These are phyloP conservation scores for Tachyglossus aculeatus DNA, from an alignment of 2,797 vertebrate genomes.

Conservation along the genomic window DNA sequence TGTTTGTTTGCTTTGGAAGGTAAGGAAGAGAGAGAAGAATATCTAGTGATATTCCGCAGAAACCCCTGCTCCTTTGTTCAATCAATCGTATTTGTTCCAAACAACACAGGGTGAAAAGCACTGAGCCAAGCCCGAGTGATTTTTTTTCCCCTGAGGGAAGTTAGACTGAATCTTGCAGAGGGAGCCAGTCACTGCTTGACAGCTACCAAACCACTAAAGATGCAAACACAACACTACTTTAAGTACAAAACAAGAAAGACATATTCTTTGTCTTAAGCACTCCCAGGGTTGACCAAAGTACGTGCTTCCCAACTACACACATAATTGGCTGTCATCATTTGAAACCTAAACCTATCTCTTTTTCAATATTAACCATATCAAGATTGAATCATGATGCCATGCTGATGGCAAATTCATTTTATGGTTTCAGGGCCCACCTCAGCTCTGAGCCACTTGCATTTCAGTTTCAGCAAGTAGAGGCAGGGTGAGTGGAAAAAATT, in stretches of 20 bases:
- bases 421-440: too few species aligned
- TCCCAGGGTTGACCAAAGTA: not conserved
- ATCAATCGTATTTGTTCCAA: too few species aligned
- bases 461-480: not conserved
- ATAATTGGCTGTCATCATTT: not conserved
- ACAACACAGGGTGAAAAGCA: constrained; percentile 9
- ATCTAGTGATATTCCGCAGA: too few species aligned
- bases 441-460: not conserved
- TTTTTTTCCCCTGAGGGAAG: not conserved
- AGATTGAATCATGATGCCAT: not conserved
- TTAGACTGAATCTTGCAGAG: not conserved
- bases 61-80: too few species aligned
- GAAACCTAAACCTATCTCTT: not conserved
- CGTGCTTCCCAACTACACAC: not conserved
- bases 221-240: not conserved
- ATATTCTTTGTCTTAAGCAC: not conserved
- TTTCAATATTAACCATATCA: not conserved
- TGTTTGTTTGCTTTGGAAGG: too few species aligned
- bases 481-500: not conserved
- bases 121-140: not conserved
- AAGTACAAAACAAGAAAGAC: not conserved
- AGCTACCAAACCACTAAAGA: not conserved
- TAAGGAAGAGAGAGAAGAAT: too few species aligned
- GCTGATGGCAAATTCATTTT: not conserved
- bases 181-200: not conserved